Conservation (phyloP, 2,113 vertebrate genomes). For the Sturnira hondurensis region DNA sequence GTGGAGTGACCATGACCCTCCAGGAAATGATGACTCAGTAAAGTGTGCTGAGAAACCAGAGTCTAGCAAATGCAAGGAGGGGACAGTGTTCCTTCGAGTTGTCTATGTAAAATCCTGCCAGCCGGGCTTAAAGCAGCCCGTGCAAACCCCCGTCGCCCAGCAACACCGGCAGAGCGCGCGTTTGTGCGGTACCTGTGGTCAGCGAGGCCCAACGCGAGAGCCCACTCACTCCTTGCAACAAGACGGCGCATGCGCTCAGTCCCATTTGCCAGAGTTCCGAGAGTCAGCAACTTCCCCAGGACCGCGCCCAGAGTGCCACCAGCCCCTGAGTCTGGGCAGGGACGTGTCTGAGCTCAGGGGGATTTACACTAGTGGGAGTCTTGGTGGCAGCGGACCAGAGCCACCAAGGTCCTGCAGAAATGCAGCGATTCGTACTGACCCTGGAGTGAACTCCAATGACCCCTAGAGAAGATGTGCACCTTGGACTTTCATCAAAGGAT, state of each 20-base stretch:
- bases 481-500: constrained; percentile 39
- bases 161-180: not conserved
- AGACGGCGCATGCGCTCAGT: not conserved
- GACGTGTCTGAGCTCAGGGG: not conserved
- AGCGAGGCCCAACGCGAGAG: not conserved
- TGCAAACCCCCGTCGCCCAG: not conserved
- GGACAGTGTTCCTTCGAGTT: not conserved
- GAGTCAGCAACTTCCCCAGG: not conserved
- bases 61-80: not conserved
- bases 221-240: not conserved
- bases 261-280: not conserved
- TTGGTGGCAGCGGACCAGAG: not conserved
- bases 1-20: not conserved
- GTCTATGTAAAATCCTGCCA: not conserved
- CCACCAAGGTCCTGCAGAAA: not conserved
- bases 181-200: too few relatives aligned
- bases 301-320: not conserved
- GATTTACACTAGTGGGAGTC: not conserved
- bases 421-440: not conserved
- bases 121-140: not conserved
- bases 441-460: not conserved
- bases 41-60: not conserved
- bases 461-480: constrained; percentile 22
- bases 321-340: not conserved
- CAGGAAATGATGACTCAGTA: not conserved